Base-by-base conservation (phyloP, 2,888 invertebrate genomes). In the Rugalucina vietnamica region DNA sequence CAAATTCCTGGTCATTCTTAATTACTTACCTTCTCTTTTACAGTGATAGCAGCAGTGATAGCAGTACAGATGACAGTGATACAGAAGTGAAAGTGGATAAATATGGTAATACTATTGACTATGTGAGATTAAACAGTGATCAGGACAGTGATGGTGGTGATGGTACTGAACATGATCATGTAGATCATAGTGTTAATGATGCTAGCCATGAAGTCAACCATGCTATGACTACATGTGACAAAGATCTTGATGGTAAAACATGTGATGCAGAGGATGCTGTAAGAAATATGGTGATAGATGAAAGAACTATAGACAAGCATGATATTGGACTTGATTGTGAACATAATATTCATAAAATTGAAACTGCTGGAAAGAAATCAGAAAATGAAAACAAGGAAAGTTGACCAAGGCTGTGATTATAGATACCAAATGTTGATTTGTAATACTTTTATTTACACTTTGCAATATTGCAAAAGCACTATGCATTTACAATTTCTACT, bases 61-160 rank as follows among this genome's bases (percentile, higher is more conserved):
- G 49, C 14, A 18, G 34, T 29, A 71, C 60, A 1, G 75, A 75
- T 18, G 78, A 74, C 5, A 54, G 71, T 37, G 74, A 82, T 50
- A 70, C n/a, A n/a, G 79, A 86, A 76, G 70, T 84, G 3, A 27
- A 84, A 12, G 79, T 86, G 8, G 86, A 86, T 37, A 86, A 86
- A 29, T 84, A 79, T 81, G 86, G 86, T n/a, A 86, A 86, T 39
- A 86, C 86, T 4, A 80, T 86, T 34, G 65, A 65, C 2, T 65
- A 65, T 34, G 65, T 65, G 10, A 32, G 24, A 10, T 34, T 65
- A 18, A 32, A 18, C 1, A 65, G 21, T 65, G 65, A 65, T 65
- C 34, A 65, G 1, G 29, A 60, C 29, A 34, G 34, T 24, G 60
- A 60, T n/a, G 24, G 10, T n/a, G 60, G 29, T 14, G 29, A 24